Percentiles rank a stretch among this genome's conserved stretches.
Conservation (phyloP, 2,797 vertebrate genomes). For the Mastacembelus armatus region DNA sequence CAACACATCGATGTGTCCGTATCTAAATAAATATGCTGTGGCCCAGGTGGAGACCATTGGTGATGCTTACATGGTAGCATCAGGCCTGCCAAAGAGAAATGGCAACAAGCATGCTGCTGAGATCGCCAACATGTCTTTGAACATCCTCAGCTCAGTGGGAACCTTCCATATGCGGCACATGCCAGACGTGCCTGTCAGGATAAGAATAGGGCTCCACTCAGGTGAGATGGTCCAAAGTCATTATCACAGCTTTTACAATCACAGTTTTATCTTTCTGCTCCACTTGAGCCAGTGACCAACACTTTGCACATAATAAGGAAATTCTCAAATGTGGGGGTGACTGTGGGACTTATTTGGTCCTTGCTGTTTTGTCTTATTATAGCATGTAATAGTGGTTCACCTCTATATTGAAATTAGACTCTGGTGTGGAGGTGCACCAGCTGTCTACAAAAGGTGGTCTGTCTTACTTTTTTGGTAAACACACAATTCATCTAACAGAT, state of each 20-base stretch:
- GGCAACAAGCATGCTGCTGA: conserved; percentile 89
- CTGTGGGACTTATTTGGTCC: too few species aligned
- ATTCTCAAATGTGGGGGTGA: too few species aligned
- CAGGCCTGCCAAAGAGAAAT: conserved; percentile 87
- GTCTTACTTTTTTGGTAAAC: too few species aligned
- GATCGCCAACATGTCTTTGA: conserved; percentile 90
- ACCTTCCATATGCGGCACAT: conserved; percentile 90
- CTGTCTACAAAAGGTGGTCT: too few species aligned
- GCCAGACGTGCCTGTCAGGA: conserved; percentile 88
- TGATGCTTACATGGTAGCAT: conserved; percentile 90
- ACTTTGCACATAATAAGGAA: too few species aligned
- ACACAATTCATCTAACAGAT: too few species aligned
- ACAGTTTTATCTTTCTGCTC: not conserved
- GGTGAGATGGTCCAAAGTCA: conserved; percentile 66
- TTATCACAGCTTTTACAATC: not conserved
- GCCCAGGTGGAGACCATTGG: conserved; percentile 89
- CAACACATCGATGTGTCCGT: not conserved
- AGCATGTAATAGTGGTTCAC: too few species aligned
- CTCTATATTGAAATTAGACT: too few species aligned
- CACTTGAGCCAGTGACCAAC: not conserved
- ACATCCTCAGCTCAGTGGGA: conserved; percentile 90
- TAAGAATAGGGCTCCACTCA: conserved; percentile 90
- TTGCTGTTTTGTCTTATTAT: too few species aligned
- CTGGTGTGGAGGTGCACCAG: too few species aligned
- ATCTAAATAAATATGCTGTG: not conserved